A percentile compares a stretch with the other conserved stretches of the same genome.
These are phyloP conservation scores for Takifugu flavidus DNA, from an alignment of 2,113 vertebrate species.

Conservation along the genomic window DNA sequence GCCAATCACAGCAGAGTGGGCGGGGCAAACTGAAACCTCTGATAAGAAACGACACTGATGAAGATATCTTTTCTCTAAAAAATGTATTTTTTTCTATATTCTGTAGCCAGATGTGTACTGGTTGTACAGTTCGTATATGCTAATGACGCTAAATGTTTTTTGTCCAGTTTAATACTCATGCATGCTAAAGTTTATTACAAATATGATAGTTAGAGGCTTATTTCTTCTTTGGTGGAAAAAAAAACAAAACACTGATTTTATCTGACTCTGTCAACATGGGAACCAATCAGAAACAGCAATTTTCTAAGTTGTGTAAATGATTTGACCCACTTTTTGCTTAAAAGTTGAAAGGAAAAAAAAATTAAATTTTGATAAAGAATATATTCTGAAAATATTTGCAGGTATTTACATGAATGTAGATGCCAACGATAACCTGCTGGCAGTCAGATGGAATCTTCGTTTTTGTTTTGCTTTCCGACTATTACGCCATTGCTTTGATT, in stretches of 20 bases:
- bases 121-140: conserved; percentile 29
- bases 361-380: neutral
- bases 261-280: conserved; percentile 13
- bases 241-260: conserved; percentile 7
- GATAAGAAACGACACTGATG: neutral
- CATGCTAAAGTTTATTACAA: conserved; percentile 38
- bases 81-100: conserved; percentile 47
- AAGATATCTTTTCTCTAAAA: conserved; percentile 30
- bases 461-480: neutral
- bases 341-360: neutral
- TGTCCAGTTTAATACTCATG: conserved; percentile 36
- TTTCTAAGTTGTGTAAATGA: neutral
- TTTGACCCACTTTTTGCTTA: neutral
- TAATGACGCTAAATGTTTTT: conserved; percentile 13
- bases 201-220: no score
- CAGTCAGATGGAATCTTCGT: conserved; percentile 33
- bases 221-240: neutral
- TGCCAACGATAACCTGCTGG: conserved; percentile 30
- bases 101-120: conserved; percentile 38
- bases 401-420: neutral
- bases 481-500: neutral
- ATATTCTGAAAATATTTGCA: neutral
- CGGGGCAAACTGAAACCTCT: neutral
- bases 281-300: neutral
- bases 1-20: neutral